phyloP scores from a whole-genome alignment of 2,113 vertebrate genomes.

The Erythrocercus mccallii region DNA sequence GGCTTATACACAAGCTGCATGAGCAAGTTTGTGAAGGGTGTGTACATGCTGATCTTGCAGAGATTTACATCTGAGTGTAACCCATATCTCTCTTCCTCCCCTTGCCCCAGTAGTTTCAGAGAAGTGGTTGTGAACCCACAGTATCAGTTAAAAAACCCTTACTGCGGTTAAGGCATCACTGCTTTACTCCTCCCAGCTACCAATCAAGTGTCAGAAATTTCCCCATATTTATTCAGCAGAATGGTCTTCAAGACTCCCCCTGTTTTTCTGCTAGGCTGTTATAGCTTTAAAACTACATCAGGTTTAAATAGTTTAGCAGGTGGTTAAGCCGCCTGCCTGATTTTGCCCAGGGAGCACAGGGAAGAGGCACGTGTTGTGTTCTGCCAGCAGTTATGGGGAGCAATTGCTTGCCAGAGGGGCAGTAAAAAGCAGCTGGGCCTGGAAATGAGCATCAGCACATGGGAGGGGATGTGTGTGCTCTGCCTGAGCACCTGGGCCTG shows the following conservation, averaged over 20 bases:
- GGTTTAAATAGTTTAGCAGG: constrained; percentile 8
- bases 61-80: background rate
- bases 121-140: background rate
- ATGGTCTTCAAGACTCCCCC: background rate
- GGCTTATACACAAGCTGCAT: background rate
- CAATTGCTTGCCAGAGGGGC: background rate
- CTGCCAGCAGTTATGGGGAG: background rate
- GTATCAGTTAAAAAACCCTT: background rate
- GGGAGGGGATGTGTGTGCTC: background rate
- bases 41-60: background rate
- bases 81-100: background rate
- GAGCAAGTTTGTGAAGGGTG: constrained; percentile 8
- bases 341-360: background rate
- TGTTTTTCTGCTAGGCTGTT: background rate
- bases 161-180: background rate
- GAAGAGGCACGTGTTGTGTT: background rate
- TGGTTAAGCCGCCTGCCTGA: background rate
- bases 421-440: constrained; percentile 1
- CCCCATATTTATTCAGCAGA: background rate
- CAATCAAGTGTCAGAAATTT: background rate
- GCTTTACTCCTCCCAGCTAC: background rate
- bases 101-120: background rate
- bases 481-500: background rate
- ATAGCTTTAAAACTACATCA: background rate
- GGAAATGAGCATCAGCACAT: background rate